Conservation (phyloP, 2,113 vertebrate species). For the Ursus arctos region DNA sequence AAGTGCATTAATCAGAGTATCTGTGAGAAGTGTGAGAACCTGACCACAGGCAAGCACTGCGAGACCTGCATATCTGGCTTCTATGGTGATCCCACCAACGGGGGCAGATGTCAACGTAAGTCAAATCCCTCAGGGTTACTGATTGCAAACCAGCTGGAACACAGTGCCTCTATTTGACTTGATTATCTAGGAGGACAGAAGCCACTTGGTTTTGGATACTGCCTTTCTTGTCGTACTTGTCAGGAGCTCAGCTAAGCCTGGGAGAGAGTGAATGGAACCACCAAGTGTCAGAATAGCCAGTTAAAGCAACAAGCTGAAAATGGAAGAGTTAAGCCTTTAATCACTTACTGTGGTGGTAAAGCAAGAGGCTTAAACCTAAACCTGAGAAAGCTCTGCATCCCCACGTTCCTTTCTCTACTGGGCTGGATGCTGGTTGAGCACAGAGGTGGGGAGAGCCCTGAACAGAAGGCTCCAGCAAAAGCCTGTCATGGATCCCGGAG, state of each 20-base stretch:
- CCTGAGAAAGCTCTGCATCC: background rate
- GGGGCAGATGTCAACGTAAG: conserved; percentile 98
- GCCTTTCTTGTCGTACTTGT: conserved; percentile 38
- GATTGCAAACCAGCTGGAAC: background rate
- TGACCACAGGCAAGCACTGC: conserved; percentile 96
- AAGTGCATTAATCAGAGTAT: conserved; percentile 96
- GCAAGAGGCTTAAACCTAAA: background rate
- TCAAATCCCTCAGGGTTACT: conserved; percentile 66
- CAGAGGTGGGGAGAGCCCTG: background rate
- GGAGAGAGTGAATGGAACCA: background rate
- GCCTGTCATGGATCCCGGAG: background rate
- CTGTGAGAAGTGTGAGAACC: conserved; percentile 97
- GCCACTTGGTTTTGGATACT: conserved; percentile 8
- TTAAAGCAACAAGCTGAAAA: background rate
- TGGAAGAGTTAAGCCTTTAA: background rate
- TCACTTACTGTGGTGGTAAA: background rate
- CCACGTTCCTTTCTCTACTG: background rate
- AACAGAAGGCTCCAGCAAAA: background rate
- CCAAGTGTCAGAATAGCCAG: background rate
- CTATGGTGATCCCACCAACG: conserved; percentile 98
- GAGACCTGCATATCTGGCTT: conserved; percentile 97
- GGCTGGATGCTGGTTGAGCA: background rate
- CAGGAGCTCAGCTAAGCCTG: background rate
- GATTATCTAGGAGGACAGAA: background rate
- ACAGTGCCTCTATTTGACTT: background rate